A percentile compares a stretch with the other conserved stretches of the same genome.
Conservation (phyloP, 2,888 invertebrate genomes). For the Helicoverpa assulta region DNA sequence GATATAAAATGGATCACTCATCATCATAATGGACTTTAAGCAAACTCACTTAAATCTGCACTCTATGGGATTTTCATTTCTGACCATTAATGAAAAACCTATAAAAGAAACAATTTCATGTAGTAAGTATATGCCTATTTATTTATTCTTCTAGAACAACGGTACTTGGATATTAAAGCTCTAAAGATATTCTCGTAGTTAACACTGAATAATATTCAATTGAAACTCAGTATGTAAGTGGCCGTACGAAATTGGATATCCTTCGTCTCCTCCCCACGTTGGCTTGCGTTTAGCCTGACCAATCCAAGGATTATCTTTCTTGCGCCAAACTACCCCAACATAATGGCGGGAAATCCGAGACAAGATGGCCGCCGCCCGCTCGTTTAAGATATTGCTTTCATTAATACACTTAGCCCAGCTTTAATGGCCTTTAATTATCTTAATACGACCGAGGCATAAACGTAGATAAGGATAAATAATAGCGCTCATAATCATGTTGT, state of each 20-base stretch:
- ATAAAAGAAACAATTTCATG: too few relatives aligned
- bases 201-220: conserved; percentile 48
- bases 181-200: neutral
- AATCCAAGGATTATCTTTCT: conserved; percentile 84
- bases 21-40: too few relatives aligned
- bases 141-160: too few relatives aligned
- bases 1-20: neutral
- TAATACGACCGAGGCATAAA: conserved; percentile 47
- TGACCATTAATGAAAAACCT: too few relatives aligned
- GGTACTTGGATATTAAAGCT: too few relatives aligned
- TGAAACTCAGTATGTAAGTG: conserved; percentile 51
- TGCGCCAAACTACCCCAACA: conserved; percentile 67
- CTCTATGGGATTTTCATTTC: too few relatives aligned
- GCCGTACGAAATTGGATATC: conserved; percentile 71
- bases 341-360: conserved; percentile 76
- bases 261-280: conserved; percentile 64
- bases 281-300: conserved; percentile 69
- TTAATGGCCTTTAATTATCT: conserved; percentile 66
- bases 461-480: neutral
- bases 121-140: too few relatives aligned
- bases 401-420: conserved; percentile 65
- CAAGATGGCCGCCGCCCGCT: conserved; percentile 79
- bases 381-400: conserved; percentile 73
- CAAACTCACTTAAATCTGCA: too few relatives aligned
- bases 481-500: conserved; percentile 3